A percentile compares a stretch with the other conserved stretches of the same genome.
Evolutionary conservation across 2,888 invertebrate genomes (phyloP).

Genomic region (Tiphia femorata): DNA sequence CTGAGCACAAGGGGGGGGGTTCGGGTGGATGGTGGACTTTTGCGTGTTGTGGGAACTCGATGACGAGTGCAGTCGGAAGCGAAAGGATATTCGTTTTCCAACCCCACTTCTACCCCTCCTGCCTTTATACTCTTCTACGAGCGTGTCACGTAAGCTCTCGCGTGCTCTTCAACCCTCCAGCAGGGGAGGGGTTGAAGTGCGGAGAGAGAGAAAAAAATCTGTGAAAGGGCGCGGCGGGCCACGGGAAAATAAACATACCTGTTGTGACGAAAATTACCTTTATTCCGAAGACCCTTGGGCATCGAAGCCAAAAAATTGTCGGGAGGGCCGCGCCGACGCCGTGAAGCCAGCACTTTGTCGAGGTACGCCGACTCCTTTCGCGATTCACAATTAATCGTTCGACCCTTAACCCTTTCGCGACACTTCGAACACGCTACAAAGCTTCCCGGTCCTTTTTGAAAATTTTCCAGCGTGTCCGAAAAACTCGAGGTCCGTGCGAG

Average conservation of each 20-base stretch:
- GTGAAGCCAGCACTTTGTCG: too few species aligned
- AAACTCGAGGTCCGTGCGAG: too few species aligned
- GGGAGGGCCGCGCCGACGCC: too few species aligned
- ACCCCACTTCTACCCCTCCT: conserved; percentile 8
- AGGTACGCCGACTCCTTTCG: too few species aligned
- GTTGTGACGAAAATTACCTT: conserved; percentile 1
- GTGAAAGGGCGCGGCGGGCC: not conserved
- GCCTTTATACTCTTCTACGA: not conserved
- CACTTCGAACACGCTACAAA: too few species aligned
- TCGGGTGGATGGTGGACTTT: conserved; percentile 15
- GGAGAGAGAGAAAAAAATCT: conserved; percentile 15
- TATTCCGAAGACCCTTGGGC: too few species aligned
- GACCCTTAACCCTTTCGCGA: too few species aligned
- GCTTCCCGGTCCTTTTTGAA: too few species aligned
- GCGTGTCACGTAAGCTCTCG: conserved; percentile 14
- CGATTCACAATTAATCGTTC: too few species aligned
- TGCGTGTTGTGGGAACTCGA: conserved; percentile 43
- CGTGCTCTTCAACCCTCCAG: conserved; percentile 7
- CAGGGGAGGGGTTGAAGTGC: too few species aligned
- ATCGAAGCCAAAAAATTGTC: too few species aligned
- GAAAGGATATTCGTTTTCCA: conserved; percentile 49
- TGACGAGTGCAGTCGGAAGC: conserved; percentile 39
- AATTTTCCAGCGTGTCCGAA: too few species aligned
- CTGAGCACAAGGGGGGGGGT: conserved; percentile 26
- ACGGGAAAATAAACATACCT: conserved; percentile 26